Base-by-base conservation (phyloP, 92 coral and sea anemone species). In the Phymanthus crucifer region DNA sequence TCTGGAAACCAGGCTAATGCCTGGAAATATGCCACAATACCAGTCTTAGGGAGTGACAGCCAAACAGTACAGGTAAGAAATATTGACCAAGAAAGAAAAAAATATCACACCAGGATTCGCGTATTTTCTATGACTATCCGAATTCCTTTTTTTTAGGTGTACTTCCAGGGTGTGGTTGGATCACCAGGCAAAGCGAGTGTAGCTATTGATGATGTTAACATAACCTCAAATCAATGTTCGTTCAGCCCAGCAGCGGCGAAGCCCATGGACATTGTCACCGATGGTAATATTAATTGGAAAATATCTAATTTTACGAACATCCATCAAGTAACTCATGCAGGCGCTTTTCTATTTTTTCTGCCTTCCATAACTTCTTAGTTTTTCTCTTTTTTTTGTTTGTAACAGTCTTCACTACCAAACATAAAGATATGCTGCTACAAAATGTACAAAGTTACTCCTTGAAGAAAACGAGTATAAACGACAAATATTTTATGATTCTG, bases 11-110 rank as follows among this genome's bases (percentile, higher is more conserved):
- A 11, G 23, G 45, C 58, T 7, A 31, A 66, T 4, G 26, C 40
- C 2, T 76, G 80, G 80, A 48, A 48, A 32, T 46, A n/a, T 6
- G 80, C 80, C 21, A 54, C 70, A 19, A 54, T 76, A 14, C 80
- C 71, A 14, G 34, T 76, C n/a, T 18, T 54, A 13, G 74, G 47
- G 11, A 23, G 2, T 70, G 50, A 8, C 3, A 34, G 35, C 45
- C n/a, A 35, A 18, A 70, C 29, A 13, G 74, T 70, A 8, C 7
- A 70, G 74, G 74, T 70, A 70, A 50, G 66, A 14, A 58, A 24
- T n/a, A 50, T 8, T 50, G 26, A 50, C n/a, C n/a, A 21, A 19
- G 4, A 4, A 4, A 3, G 0, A 0, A 0, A 3, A 47, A 48
- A 48, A 48, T 10, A 48, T 1, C 3, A 50, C 19, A 50, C 19